Evolutionary conservation across 2,888 invertebrate species (phyloP), one percentile per base, ranked within the genome.

Genomic region (Dryadula phaetusa): DNA sequence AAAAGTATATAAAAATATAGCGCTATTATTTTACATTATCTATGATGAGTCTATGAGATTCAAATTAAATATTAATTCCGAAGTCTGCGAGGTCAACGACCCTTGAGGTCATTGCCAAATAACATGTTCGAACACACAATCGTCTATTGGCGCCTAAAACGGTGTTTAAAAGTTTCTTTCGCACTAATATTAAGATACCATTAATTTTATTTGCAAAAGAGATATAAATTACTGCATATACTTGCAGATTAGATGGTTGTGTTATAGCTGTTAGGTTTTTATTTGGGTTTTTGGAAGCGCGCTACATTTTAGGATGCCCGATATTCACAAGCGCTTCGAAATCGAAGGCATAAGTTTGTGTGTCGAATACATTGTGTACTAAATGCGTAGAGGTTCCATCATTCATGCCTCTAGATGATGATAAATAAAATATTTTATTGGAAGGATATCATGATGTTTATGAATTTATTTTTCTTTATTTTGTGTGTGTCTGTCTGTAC

Each of bases 41-140:
- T 64, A 61, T 70, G 20, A 64, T 32, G 52, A 37, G 58, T 53
- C 22, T 65, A 69, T 73, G 72, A 72, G 70, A 72, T 68, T 72
- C 70, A 76, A 71, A 67, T 72, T 74, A 70, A 69, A 62, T 58
- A 69, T 67, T 66, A 69, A 72, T 70, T 67, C 71, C 67, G 69
- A 62, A 53, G 64, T 22, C 47, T 60, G 52, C 54, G 82, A 77
- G 90, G 81, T 87, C 85, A 84, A 82, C 79, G 90, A 88, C 80
- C 89, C 76, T 77, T 72, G 87, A 83, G 91, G 89, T 91, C 91
- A 90, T 90, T 91, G 91, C 90, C 91, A 87, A 92, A 91, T 89
- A 86, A 85, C 83, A 81, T 80, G 83, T 77, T 79, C 77, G 79
- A 76, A 79, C 79, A 78, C 82, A 83, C 79, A 84, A 84, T 82